Evolutionary conservation across 2,797 vertebrate genomes (phyloP).

Genomic region (Hoplostethus mediterraneus): DNA sequence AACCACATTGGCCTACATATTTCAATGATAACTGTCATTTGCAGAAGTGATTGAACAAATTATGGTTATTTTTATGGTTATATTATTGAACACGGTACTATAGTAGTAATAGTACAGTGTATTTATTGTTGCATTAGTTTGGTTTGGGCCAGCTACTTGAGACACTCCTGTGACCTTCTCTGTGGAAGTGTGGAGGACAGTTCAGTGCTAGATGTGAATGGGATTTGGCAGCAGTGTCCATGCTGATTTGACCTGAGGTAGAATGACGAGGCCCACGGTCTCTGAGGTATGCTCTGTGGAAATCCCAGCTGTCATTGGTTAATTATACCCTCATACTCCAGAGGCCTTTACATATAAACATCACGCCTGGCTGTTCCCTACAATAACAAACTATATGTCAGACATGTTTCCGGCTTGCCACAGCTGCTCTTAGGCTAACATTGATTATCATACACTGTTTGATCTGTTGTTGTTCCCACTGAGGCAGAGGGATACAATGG

Average conservation of each 20-base stretch:
- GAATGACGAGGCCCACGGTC: slow-evolving; percentile 59
- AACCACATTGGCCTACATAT: too few species aligned
- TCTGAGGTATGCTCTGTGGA: slow-evolving; percentile 54
- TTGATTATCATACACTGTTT: slow-evolving; percentile 62
- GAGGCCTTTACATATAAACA: slow-evolving; percentile 72
- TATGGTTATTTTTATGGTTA: too few species aligned
- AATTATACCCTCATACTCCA: slow-evolving; percentile 69
- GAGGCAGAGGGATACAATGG: slow-evolving; percentile 36
- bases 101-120: background rate
- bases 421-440: slow-evolving; percentile 58
- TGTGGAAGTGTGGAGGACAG: slow-evolving; percentile 34
- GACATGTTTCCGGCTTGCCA: slow-evolving; percentile 52
- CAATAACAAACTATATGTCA: slow-evolving; percentile 67
- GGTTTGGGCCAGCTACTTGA: slow-evolving; percentile 9
- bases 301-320: slow-evolving; percentile 71
- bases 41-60: too few species aligned
- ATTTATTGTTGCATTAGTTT: background rate
- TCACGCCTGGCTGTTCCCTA: slow-evolving; percentile 58
- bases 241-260: slow-evolving; percentile 58
- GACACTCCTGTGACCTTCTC: slow-evolving; percentile 16
- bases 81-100: too few species aligned
- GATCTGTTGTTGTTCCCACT: slow-evolving; percentile 61
- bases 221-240: slow-evolving; percentile 54
- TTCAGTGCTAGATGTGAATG: slow-evolving; percentile 25
- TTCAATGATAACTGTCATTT: too few species aligned